Percentiles rank a stretch among this genome's conserved stretches.
phyloP scores from a whole-genome alignment of 2,113 vertebrate species.

The Mirza zaza region DNA sequence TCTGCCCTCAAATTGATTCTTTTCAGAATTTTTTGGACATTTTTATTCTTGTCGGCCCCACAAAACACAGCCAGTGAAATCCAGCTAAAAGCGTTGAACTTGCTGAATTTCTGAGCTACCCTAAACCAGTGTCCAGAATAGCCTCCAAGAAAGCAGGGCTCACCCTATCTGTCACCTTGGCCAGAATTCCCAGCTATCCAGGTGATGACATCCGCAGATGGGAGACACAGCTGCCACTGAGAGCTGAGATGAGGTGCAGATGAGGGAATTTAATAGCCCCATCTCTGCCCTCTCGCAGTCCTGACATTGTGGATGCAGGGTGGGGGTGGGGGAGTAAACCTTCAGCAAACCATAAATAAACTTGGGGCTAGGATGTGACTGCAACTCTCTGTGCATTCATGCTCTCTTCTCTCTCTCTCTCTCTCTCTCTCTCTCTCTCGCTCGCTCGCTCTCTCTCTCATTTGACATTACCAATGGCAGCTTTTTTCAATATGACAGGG shows the following conservation, averaged over 20 bases:
- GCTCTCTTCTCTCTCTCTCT: not conserved
- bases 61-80: conserved; percentile 41
- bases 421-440: not conserved
- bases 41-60: conserved; percentile 36
- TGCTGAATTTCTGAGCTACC: conserved; percentile 37
- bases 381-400: not conserved
- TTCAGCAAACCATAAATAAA: conserved; percentile 71
- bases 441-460: not conserved
- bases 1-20: conserved; percentile 8
- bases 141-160: not conserved
- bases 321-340: not conserved
- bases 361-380: not conserved
- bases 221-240: conserved; percentile 37
- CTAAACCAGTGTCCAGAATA: conserved; percentile 3
- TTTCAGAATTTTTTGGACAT: not conserved
- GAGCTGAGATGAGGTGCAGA: conserved; percentile 62
- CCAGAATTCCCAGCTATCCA: not conserved
- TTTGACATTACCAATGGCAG: conserved; percentile 52
- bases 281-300: conserved; percentile 24
- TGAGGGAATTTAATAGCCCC: conserved; percentile 62
- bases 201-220: fast-evolving
- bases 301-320: not conserved
- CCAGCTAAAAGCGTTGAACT: not conserved
- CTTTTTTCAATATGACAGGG: conserved; percentile 45
- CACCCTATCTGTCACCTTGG: not conserved